Base-by-base conservation (phyloP, 2,888 invertebrate genomes). In the Philonicus albiceps region DNA sequence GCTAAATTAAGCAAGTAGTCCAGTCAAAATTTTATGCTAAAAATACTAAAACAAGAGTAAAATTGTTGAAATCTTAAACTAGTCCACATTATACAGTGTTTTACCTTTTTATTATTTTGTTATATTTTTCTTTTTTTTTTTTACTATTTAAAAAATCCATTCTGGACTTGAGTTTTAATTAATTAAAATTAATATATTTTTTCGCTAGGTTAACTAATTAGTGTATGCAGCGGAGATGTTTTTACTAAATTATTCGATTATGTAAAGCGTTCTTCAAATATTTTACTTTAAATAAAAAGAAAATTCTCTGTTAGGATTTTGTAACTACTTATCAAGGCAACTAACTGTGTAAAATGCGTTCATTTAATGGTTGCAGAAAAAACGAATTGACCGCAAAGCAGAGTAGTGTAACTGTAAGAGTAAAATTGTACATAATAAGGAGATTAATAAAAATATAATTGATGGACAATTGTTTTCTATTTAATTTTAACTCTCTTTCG, bases 101-200 rank as follows among this genome's bases (percentile, higher is more conserved):
- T 43, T 64, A 22, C 2, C 8, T 64, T 27, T 64, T n/a, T n/a
- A n/a, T 64, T 22, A 27, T 64, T 22, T 22, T 22, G 8, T 55
- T 55, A n/a, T n/a, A n/a, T 55, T 11, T 80, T 74, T 49, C 16
- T 73, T 80, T 73, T 84, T 81, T 88, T 76, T 86, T 87, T 55
- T 87, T 86, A 87, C 86, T 87, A 86, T 85, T 86, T 86, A 85
- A 86, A 72, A 40, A 11, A 40, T 49, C 84, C 88, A 89, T 27
- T 72, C 64, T 22, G 34, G 30, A 81, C 49, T 78, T 81, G 31
- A 30, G 49, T 43, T n/a, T n/a, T n/a, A n/a, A n/a, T n/a, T 43
- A 53, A 55, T 22, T n/a, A n/a, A n/a, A 73, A 81, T 43, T 55
- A 76, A 81, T 55, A 81, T 81, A 81, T 55, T 55, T 53, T 31